These are phyloP conservation scores for Pogonomyrmex barbatus DNA, from an alignment of 1,140 invertebrate species.

Conservation along the genomic window DNA sequence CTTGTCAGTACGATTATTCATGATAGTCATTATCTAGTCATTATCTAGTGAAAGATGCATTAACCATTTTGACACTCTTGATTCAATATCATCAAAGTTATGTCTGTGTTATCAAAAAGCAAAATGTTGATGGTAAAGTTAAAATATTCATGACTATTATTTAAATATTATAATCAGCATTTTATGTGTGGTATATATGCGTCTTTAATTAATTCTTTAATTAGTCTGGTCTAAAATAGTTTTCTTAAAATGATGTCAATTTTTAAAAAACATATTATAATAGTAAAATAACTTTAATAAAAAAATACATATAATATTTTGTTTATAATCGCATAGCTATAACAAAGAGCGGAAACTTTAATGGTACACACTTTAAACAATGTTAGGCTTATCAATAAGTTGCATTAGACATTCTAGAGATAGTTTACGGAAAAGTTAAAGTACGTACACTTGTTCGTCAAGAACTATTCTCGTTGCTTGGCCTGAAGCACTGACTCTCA, in stretches of 20 bases:
- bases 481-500: constrained; percentile 25
- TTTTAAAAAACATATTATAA: no score
- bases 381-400: neutral
- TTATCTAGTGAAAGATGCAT: neutral
- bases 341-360: neutral
- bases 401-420: neutral
- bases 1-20: neutral
- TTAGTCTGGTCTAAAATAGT: neutral
- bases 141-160: constrained; percentile 24
- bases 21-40: neutral
- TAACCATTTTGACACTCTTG: neutral
- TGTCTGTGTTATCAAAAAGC: neutral
- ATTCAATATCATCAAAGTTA: constrained; percentile 12
- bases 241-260: neutral
- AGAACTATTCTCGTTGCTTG: constrained; percentile 28
- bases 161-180: constrained; percentile 10
- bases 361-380: neutral
- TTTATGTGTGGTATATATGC: no score
- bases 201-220: neutral
- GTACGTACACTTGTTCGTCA: constrained; percentile 13
- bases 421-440: constrained; percentile 20
- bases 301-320: neutral
- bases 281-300: neutral
- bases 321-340: neutral
- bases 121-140: neutral